These are phyloP conservation scores for Acyrthosiphon pisum DNA, from an alignment of 1,140 invertebrate genomes.

Conservation along the genomic window DNA sequence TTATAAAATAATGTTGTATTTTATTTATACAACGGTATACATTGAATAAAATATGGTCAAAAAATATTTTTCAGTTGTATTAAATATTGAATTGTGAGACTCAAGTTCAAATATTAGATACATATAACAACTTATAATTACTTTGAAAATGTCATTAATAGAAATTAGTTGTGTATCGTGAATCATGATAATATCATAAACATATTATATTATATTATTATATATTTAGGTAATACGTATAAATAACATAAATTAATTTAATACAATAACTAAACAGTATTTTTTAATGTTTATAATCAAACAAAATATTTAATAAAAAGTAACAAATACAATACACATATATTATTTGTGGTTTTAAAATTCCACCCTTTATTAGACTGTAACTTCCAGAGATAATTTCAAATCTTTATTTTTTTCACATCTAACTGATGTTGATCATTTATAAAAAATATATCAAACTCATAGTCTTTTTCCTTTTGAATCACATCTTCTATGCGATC, in stretches of 20 bases:
- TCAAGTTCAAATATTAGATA: background rate
- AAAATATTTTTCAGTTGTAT: background rate
- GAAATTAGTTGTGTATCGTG: background rate
- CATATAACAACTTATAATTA: background rate
- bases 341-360: background rate
- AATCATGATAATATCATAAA: background rate
- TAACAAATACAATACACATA: background rate
- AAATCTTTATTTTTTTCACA: background rate
- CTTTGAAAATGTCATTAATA: background rate
- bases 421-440: background rate
- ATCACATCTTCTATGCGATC: background rate
- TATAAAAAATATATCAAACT: constrained; percentile 4
- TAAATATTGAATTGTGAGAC: background rate
- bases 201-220: too few relatives aligned
- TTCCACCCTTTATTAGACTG: background rate
- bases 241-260: background rate
- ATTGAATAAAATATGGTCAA: background rate
- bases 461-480: background rate
- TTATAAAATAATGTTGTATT: too few relatives aligned
- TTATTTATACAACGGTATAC: too few relatives aligned
- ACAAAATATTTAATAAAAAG: background rate
- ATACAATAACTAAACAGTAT: background rate
- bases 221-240: background rate
- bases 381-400: background rate
- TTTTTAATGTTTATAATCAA: background rate